Percentiles rank a stretch among this genome's conserved stretches.
These are phyloP conservation scores for Crocidura indochinensis DNA, from an alignment of 2,797 vertebrate genomes.

Conservation along the genomic window DNA sequence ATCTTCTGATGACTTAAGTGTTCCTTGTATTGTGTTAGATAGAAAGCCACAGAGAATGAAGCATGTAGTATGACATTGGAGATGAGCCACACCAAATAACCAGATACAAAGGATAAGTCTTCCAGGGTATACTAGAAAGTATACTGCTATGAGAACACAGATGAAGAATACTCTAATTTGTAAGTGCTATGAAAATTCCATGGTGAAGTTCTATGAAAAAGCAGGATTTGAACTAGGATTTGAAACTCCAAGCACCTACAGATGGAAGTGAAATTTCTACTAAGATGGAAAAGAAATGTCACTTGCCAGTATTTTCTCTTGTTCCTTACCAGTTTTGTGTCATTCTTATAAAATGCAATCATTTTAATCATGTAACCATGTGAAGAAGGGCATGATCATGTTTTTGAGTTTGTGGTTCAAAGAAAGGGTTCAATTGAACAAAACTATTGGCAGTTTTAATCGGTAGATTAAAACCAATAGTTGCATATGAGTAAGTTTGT, in stretches of 20 bases:
- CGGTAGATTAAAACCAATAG: slow-evolving; percentile 55
- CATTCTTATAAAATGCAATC: slow-evolving; percentile 27
- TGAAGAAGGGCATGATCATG: not conserved
- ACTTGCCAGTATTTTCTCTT: slow-evolving; percentile 50
- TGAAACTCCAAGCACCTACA: not conserved
- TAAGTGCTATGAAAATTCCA: not conserved
- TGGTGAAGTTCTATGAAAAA: slow-evolving; percentile 17
- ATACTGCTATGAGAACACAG: not conserved
- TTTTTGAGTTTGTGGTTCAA: slow-evolving; percentile 14
- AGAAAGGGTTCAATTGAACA: slow-evolving; percentile 66
- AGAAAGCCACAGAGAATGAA: slow-evolving; percentile 25
- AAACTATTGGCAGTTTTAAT: slow-evolving; percentile 67
- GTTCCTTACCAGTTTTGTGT: slow-evolving; percentile 33
- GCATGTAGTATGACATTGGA: not conserved
- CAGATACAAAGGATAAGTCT: slow-evolving; percentile 9
- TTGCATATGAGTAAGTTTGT: slow-evolving; percentile 60
- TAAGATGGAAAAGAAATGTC: not conserved
- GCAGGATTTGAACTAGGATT: slow-evolving; percentile 40
- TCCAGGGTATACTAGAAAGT: not conserved
- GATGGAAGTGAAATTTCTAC: not conserved
- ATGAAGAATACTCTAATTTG: slow-evolving; percentile 24
- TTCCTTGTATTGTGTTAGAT: not conserved
- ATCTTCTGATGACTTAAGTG: not conserved
- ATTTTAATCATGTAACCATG: not conserved
- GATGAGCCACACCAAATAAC: not conserved